Evolutionary conservation across 37 sponge, comb jelly and placozoan genomes (phyloP).

Genomic region (Ephydatia muelleri): DNA sequence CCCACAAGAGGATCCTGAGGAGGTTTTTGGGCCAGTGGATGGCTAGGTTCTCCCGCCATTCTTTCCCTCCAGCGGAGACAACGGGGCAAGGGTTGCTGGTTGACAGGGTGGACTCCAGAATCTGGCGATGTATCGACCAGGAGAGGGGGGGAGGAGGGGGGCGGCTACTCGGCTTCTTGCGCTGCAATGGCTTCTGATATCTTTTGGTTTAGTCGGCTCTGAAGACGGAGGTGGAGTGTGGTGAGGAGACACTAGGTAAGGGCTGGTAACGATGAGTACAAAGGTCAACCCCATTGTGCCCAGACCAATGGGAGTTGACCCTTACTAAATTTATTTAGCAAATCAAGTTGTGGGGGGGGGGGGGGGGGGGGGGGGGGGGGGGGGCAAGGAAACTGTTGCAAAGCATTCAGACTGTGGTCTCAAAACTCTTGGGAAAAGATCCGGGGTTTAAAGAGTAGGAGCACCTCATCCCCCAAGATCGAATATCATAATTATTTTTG

Average conservation of each 20-base stretch:
- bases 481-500: no score
- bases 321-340: no score
- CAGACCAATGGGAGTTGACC: no score
- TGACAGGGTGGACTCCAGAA: conserved; percentile 3
- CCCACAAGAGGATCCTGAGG: background rate
- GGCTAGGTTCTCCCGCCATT: background rate
- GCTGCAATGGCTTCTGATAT: conserved; percentile 46
- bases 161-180: conserved; percentile 9
- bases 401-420: no score
- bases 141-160: conserved; percentile 12
- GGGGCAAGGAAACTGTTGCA: background rate
- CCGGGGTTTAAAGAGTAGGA: no score
- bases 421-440: no score
- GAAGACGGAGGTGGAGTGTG: background rate
- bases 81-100: background rate
- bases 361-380: background rate
- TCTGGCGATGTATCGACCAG: background rate
- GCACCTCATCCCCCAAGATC: no score
- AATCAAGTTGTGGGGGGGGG: background rate
- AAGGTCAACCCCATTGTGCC: no score
- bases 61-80: background rate
- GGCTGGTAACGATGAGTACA: background rate
- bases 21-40: background rate
- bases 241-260: background rate
- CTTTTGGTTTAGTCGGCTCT: conserved; percentile 55